Evolutionary conservation across 2,113 vertebrate species (phyloP).

Genomic region (Larimichthys polyactis): DNA sequence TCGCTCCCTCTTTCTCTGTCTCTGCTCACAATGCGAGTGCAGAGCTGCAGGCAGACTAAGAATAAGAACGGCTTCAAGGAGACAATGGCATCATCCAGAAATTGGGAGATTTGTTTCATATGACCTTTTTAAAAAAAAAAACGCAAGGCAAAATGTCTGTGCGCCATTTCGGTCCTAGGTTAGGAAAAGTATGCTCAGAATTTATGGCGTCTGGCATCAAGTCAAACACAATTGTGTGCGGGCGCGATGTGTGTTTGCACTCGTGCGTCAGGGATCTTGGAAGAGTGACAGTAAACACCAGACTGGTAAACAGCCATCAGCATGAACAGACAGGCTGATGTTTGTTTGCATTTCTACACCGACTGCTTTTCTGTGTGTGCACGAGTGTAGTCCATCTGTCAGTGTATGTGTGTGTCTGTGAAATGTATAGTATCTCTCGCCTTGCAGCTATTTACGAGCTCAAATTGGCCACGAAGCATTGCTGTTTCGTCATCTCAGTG

Average conservation of each 20-base stretch:
- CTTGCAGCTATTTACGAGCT: conserved; percentile 40
- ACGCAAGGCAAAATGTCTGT: not conserved
- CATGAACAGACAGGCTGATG: conserved; percentile 79
- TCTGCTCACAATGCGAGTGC: conserved; percentile 33
- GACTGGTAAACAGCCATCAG: conserved; percentile 76
- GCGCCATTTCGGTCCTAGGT: not conserved
- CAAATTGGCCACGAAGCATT: conserved; percentile 2
- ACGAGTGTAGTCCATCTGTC: conserved; percentile 31
- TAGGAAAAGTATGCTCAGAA: conserved; percentile 14
- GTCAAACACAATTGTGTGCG: not conserved
- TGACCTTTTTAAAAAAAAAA: conserved; percentile 1
- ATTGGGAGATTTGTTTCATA: conserved; percentile 7
- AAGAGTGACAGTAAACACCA: conserved; percentile 65
- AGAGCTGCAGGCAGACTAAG: conserved; percentile 43
- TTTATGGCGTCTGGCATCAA: conserved; percentile 5
- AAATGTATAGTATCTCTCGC: conserved; percentile 8
- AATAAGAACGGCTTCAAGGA: conserved; percentile 11
- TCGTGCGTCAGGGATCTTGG: conserved; percentile 43
- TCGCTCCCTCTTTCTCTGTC: conserved; percentile 12
- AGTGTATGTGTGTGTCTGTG: conserved; percentile 4
- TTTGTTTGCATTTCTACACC: conserved; percentile 69
- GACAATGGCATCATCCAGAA: conserved; percentile 7
- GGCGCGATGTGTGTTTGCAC: conserved; percentile 6
- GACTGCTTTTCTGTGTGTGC: conserved; percentile 43
- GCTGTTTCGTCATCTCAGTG: not conserved